A percentile compares a stretch with the other conserved stretches of the same genome.
Conservation (phyloP, 1,140 invertebrate species). For the Drosophila biarmipes region DNA sequence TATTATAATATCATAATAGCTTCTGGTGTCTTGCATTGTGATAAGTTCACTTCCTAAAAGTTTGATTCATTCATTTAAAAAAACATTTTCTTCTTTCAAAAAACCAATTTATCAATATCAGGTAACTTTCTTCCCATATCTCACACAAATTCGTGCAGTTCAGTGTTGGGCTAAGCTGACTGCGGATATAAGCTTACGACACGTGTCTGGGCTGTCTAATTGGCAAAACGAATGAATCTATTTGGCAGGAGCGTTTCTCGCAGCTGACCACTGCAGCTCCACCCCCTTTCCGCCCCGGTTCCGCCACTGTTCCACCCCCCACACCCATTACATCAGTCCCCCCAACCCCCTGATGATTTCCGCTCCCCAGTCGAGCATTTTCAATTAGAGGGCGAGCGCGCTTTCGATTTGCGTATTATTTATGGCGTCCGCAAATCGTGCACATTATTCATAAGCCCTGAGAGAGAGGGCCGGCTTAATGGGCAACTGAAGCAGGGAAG, state of each 20-base stretch:
- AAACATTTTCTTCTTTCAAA: not conserved
- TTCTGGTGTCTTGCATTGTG: too few relatives aligned
- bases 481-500: conserved; percentile 20
- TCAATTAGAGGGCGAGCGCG: conserved; percentile 80
- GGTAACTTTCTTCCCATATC: not conserved
- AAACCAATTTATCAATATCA: conserved; percentile 6
- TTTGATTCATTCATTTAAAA: not conserved
- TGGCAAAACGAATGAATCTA: conserved; percentile 75
- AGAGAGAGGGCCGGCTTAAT: conserved; percentile 64
- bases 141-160: not conserved
- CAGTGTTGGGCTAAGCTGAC: conserved; percentile 25
- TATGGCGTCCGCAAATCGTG: conserved; percentile 78
- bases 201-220: conserved; percentile 80
- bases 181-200: conserved; percentile 78
- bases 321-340: not conserved
- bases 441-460: conserved; percentile 78
- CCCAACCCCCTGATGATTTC: conserved; percentile 14
- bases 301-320: not conserved
- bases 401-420: conserved; percentile 83
- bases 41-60: not conserved
- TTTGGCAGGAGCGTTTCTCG: conserved; percentile 31
- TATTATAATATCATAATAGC: too few relatives aligned
- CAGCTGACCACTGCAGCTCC: conserved; percentile 36
- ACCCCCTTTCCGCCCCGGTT: not conserved
- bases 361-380: conserved; percentile 58